Conservation (phyloP, 1,140 invertebrate genomes). For the Delia radicum region DNA sequence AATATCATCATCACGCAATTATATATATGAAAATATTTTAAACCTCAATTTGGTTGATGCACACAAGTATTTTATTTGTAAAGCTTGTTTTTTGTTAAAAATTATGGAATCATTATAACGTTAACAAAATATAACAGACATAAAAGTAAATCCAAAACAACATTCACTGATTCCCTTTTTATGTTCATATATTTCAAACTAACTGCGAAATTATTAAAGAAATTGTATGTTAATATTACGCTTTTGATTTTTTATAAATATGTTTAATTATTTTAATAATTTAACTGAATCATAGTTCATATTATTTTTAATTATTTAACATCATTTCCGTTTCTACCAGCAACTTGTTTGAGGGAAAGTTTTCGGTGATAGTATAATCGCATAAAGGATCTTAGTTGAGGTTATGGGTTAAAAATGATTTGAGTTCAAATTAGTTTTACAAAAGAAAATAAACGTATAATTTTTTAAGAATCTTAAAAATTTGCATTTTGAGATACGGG, state of each 20-base stretch:
- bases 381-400: too few relatives aligned
- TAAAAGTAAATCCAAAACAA: neutral
- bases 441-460: too few relatives aligned
- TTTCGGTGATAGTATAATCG: too few relatives aligned
- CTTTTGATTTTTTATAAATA: neutral
- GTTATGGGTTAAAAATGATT: too few relatives aligned
- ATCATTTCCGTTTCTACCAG: neutral
- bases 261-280: neutral
- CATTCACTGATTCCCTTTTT: neutral
- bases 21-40: neutral
- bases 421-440: too few relatives aligned
- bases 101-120: neutral
- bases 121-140: neutral
- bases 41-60: neutral
- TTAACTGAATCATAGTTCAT: neutral
- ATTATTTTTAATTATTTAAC: neutral
- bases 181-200: neutral
- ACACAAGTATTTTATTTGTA: neutral
- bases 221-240: neutral
- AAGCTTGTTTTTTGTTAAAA: neutral
- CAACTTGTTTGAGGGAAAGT: too few relatives aligned
- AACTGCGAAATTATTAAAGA: neutral
- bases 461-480: too few relatives aligned
- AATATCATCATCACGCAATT: slow-evolving; percentile 1
- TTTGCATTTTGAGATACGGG: too few relatives aligned